Base-by-base conservation (phyloP, 1,140 invertebrate species). In the Drosophila malerkotliana region DNA sequence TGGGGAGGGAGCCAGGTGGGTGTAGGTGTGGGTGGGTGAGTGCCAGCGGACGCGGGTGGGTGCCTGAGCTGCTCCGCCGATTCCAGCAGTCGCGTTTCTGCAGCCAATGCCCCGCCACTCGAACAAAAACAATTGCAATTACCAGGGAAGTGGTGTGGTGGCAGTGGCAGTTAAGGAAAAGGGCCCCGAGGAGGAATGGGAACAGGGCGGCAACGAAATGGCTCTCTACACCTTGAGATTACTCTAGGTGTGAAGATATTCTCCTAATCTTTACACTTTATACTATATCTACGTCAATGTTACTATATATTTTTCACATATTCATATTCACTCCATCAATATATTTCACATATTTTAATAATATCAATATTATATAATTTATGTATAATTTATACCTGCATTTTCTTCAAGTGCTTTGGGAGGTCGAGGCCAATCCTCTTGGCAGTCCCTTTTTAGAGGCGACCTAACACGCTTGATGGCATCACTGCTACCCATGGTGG, bases 391-490 rank as follows among this genome's bases (percentile, higher is more conserved):
- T n/a, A n/a, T n/a, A n/a, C n/a, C n/a, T n/a, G 0, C 0, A 21
- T 14, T 68, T 57, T 71, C 32, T 47, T 30, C 18, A 30, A 34
- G 21, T 71, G 67, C n/a, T 28, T 15, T 52, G 39, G 32, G 39
- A 61, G 71, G 54, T 68, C 72, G 56, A 62, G 71, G 54, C 64
- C 72, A 66, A 21, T 51, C 72, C 45, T 21, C 58, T 59, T 60
- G 60, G 44, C 53, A 47, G 54, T 71, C 53, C 52, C 74, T 60
- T 81, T 81, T 5, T 14, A 41, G 57, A 53, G 66, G 61, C 32
- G 66, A 74, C 37, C 81, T 48, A 87, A 85, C 81, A 87, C 81
- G 81, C 82, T 87, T 75, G 69, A 78, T 81, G 77, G 81, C 79
- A 74, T 44, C 74, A 47, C 66, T 73, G 24, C 26, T 64, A 30